A percentile compares a stretch with the other conserved stretches of the same genome.
Conservation (phyloP, 2,113 vertebrate species). For the Tyrannus savana region DNA sequence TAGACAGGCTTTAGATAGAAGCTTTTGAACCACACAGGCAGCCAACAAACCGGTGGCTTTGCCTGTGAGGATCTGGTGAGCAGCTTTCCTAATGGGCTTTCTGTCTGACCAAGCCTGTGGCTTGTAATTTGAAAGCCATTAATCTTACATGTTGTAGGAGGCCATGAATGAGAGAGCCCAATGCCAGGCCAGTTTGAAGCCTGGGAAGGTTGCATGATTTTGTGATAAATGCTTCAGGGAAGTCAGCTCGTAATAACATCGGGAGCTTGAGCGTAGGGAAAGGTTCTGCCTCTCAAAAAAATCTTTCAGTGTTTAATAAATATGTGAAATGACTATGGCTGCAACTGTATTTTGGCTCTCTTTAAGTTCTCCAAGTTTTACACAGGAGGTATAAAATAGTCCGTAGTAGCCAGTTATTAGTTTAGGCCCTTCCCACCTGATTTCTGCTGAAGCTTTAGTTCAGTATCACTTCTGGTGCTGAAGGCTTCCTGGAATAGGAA, state of each 20-base stretch:
- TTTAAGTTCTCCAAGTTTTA: not conserved
- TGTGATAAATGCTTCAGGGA: not conserved
- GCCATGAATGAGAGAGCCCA: not conserved
- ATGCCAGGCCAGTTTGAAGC: not conserved
- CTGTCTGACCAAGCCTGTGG: conserved; percentile 24
- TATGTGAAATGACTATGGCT: not conserved
- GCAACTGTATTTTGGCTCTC: not conserved
- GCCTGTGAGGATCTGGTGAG: not conserved
- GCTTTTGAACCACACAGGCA: conserved; percentile 35
- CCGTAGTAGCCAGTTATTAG: not conserved
- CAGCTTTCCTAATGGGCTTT: conserved; percentile 12
- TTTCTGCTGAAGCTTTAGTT: not conserved
- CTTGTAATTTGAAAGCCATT: conserved; percentile 44
- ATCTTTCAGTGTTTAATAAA: not conserved
- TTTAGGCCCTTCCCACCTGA: not conserved
- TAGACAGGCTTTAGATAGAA: conserved; percentile 29
- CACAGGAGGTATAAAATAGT: not conserved
- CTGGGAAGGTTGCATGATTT: conserved; percentile 10
- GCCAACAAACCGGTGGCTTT: not conserved
- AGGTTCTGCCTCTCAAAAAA: not conserved
- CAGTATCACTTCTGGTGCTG: not conserved
- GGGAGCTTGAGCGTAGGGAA: not conserved
- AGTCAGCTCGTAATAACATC: not conserved
- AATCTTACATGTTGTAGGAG: conserved; percentile 11
- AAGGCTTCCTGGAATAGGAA: not conserved